These are phyloP conservation scores for Daktulosphaira vitifoliae DNA, from an alignment of 1,140 invertebrate genomes.

Conservation along the genomic window DNA sequence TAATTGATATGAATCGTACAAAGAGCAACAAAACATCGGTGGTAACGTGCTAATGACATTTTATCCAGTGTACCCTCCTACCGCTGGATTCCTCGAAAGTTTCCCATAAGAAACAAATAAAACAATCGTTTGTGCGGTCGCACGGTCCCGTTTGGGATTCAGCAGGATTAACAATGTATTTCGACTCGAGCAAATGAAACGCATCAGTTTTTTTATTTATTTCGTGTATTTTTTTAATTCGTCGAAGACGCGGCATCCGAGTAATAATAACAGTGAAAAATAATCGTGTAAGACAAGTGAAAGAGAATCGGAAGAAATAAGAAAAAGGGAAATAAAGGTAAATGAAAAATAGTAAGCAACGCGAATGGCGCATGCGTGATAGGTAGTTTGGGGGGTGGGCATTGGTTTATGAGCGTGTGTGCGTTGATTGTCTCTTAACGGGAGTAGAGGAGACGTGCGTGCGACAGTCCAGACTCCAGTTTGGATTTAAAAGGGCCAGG, in stretches of 20 bases:
- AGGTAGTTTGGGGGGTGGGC: slow-evolving; percentile 30
- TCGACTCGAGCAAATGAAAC: no score
- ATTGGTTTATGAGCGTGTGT: background rate
- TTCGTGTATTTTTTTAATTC: no score
- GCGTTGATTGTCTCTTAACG: slow-evolving; percentile 29
- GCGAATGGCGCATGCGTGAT: slow-evolving; percentile 32
- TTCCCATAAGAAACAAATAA: slow-evolving; percentile 17
- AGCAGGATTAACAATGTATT: no score
- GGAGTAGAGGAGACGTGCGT: slow-evolving; percentile 24
- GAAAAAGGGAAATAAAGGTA: slow-evolving; percentile 23
- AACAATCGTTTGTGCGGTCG: slow-evolving; percentile 10
- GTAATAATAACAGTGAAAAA: background rate
- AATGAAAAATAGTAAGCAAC: slow-evolving; percentile 21
- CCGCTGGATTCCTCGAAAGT: background rate
- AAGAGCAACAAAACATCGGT: no score
- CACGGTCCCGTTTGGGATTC: no score
- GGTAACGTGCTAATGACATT: no score
- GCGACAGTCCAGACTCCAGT: slow-evolving; percentile 33
- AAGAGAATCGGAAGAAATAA: slow-evolving; percentile 5
- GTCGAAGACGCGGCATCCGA: no score
- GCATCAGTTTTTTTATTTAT: no score
- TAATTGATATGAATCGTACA: no score
- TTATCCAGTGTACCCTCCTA: no score
- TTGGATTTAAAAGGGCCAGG: slow-evolving; percentile 29
- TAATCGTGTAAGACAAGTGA: no score